Conservation (phyloP, 2,888 invertebrate genomes). For the Hoplodrina blanda region DNA sequence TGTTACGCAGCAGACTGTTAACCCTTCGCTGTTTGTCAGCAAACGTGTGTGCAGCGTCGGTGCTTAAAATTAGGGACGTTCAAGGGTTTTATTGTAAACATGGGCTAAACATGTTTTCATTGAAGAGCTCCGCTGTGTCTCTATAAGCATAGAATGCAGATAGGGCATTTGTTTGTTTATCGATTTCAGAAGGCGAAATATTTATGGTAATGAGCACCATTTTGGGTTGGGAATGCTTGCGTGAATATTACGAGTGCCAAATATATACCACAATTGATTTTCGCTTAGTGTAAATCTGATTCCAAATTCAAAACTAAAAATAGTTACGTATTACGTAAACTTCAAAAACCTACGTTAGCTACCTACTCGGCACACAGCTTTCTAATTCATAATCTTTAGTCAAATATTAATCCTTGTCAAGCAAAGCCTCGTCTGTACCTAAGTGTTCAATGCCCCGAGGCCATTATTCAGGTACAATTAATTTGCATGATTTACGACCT, state of each 20-base stretch:
- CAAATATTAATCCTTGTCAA: slow-evolving; percentile 50
- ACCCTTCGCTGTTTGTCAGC: slow-evolving; percentile 85
- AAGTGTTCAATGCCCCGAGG: slow-evolving; percentile 33
- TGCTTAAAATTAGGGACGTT: slow-evolving; percentile 78
- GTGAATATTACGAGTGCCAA: slow-evolving; percentile 42
- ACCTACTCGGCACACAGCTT: slow-evolving; percentile 8
- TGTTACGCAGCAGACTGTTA: slow-evolving; percentile 86
- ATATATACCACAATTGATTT: slow-evolving; percentile 33
- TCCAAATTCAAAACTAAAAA: background rate
- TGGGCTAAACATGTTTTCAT: slow-evolving; percentile 65
- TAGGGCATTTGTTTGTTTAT: slow-evolving; percentile 33
- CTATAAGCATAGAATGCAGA: slow-evolving; percentile 29
- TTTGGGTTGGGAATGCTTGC: slow-evolving; percentile 15
- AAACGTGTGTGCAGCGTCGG: slow-evolving; percentile 74
- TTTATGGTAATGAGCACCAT: slow-evolving; percentile 43
- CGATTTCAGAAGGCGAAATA: slow-evolving; percentile 37
- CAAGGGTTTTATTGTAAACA: slow-evolving; percentile 76
- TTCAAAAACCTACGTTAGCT: background rate
- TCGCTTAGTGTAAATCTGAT: slow-evolving; percentile 19
- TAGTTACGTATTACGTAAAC: background rate
- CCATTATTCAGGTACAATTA: slow-evolving; percentile 55
- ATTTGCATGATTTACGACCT: slow-evolving; percentile 55
- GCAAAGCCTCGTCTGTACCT: slow-evolving; percentile 20
- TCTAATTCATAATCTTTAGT: slow-evolving; percentile 31
- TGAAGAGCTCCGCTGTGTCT: slow-evolving; percentile 47